Base-by-base conservation (phyloP, 2,113 vertebrate species). In the Antigone vipio region DNA sequence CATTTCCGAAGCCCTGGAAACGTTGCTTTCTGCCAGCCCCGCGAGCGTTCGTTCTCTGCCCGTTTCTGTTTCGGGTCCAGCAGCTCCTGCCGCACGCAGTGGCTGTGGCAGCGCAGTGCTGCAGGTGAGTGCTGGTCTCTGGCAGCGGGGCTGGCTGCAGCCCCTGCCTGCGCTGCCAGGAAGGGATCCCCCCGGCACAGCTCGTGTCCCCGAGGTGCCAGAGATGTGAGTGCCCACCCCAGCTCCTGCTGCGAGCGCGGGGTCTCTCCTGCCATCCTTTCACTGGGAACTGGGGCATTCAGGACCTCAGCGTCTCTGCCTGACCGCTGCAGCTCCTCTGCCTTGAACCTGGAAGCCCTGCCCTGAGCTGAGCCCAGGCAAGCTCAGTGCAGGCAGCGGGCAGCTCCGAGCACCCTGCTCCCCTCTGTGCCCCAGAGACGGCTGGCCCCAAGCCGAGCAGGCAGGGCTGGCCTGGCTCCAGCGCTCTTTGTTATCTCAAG, bases 221-320 rank as follows among this genome's bases (percentile, higher is more conserved):
- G 74, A 44, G 29, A 4, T 4, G 19, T 2, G 2, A 34, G 29
- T 14, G 6, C 40, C 55, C 1, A 1, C 12, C 27, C 20, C 42
- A 49, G 67, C 42, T 58, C 44, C 50, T 14, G 35, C 42, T 1
- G 2, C 1, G 2, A 49, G 72, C 2, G 1, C 8, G 2, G 35
- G 32, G 22, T 29, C 42, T 40, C 40, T 35, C 24, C 49, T 19
- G 42, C 40, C 3, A 0, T 42, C 73, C 26, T 30, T 35, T 32
- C 50, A 4, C 26, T 17, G 35, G 17, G 12, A 49, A n/a, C 24
- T 9, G 47, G n/a, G 18, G 13, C 27, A 3, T 49, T n/a, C 2
- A 3, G 63, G 44, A 45, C 6, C 44, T n/a, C 91, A 15, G 26
- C 2, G 1, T 62, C 59, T 53, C 60, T 53, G 35, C 49, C 80